Percentiles rank a stretch among this genome's conserved stretches.
Evolutionary conservation across 2,113 vertebrate genomes (phyloP).

Genomic region (Pseudorectes ferrugineus): DNA sequence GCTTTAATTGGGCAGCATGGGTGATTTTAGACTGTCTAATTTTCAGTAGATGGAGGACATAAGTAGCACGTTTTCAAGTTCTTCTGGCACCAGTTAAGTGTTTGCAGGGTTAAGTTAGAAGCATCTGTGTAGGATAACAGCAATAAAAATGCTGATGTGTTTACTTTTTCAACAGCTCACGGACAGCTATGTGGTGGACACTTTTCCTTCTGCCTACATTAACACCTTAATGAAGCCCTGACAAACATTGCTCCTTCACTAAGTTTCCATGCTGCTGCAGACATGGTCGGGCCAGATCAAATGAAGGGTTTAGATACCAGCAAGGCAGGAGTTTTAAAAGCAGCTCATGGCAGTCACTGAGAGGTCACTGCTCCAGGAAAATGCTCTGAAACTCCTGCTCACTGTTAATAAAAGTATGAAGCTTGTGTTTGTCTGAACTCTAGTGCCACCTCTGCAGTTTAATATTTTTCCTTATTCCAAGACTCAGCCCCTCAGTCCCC

Average conservation of each 20-base stretch:
- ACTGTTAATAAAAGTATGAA: neutral
- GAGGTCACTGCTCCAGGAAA: neutral
- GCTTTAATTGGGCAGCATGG: neutral
- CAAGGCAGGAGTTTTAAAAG: neutral
- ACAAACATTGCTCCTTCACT: neutral
- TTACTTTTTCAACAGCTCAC: neutral
- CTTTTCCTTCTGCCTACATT: neutral
- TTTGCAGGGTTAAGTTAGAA: neutral
- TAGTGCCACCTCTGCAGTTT: neutral
- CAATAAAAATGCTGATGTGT: neutral
- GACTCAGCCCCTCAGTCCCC: neutral
- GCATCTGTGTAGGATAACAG: neutral
- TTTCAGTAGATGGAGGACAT: neutral
- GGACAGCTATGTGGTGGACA: neutral
- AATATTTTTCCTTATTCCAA: neutral
- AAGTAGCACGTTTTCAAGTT: neutral
- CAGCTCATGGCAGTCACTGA: neutral
- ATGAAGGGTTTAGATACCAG: neutral
- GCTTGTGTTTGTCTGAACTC: neutral
- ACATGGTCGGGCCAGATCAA: fast-evolving
- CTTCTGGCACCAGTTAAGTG: neutral
- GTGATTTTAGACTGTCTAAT: neutral
- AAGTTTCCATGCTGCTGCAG: neutral
- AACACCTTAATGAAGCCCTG: neutral
- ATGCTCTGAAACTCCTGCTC: neutral